phyloP scores from a whole-genome alignment of 2,113 vertebrate species.

The Lepidothrix coronata region DNA sequence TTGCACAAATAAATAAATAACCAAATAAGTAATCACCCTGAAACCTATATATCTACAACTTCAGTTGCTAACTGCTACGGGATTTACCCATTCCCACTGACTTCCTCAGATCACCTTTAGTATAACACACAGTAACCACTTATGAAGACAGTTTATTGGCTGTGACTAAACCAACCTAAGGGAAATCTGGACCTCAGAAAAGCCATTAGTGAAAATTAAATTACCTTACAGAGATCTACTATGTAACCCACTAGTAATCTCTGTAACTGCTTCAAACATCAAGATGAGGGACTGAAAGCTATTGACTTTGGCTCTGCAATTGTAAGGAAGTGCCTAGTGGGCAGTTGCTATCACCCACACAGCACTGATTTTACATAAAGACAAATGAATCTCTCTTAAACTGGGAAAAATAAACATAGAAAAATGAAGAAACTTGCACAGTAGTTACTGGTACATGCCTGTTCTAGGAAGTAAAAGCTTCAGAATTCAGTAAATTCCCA shows the following conservation, averaged over 20 bases:
- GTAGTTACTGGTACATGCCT: not conserved
- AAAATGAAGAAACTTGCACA: not conserved
- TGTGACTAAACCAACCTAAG: not conserved
- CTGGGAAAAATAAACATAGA: not conserved
- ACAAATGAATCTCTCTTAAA: not conserved
- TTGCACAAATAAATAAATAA: not conserved
- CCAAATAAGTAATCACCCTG: not conserved
- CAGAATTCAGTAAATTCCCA: not conserved
- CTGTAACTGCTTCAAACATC: not conserved
- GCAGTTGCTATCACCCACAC: not conserved
- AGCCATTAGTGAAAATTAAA: not conserved
- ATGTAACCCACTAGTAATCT: not conserved
- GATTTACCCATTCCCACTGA: not conserved
- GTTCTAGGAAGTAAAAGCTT: not conserved
- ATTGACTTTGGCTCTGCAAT: not conserved
- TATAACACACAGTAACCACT: not conserved
- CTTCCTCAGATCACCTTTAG: not conserved
- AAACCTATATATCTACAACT: not conserved
- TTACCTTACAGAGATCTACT: not conserved
- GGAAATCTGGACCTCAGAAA: not conserved
- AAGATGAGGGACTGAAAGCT: not conserved
- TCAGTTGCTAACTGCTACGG: not conserved
- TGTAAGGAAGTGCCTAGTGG: not conserved
- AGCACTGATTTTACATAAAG: not conserved
- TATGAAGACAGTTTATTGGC: not conserved